phyloP scores from a whole-genome alignment of 2,113 vertebrate species.

The Petrocephalus zakoni region DNA sequence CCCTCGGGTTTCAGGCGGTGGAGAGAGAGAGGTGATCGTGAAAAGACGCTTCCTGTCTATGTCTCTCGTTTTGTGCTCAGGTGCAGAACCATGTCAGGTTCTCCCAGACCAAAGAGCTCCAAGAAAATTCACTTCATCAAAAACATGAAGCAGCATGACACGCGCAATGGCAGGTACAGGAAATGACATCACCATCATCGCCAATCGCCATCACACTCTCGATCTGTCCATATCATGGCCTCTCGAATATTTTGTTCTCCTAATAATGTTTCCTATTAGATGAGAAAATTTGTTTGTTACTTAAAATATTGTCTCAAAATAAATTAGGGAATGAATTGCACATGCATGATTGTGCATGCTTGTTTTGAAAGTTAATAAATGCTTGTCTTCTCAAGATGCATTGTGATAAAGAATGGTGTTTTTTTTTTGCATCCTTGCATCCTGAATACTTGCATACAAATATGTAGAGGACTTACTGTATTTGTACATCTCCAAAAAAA shows the following conservation, averaged over 20 bases:
- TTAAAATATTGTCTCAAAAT: neutral
- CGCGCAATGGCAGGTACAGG: conserved; percentile 86
- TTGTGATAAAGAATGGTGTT: neutral
- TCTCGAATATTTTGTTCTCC: neutral
- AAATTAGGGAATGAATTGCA: neutral
- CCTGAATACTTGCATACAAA: neutral
- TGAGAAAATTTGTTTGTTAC: neutral
- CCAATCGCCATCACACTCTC: neutral
- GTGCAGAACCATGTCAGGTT: conserved; percentile 96
- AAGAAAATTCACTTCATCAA: conserved; percentile 99
- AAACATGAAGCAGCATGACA: conserved; percentile 92
- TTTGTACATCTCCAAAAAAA: neutral
- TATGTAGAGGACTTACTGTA: neutral
- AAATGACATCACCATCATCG: neutral
- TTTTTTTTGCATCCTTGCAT: neutral
- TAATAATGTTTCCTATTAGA: neutral
- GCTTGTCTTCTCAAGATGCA: neutral
- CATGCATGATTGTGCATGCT: neutral
- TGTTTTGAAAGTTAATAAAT: neutral
- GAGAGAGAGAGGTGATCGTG: neutral
- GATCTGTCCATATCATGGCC: neutral
- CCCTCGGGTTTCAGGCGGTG: neutral
- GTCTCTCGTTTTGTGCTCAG: conserved; percentile 54
- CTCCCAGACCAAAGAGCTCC: conserved; percentile 97
- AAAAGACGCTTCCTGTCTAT: conserved; percentile 14